Evolutionary conservation across 2,797 vertebrate species (phyloP).

Genomic region (Lemur catta): DNA sequence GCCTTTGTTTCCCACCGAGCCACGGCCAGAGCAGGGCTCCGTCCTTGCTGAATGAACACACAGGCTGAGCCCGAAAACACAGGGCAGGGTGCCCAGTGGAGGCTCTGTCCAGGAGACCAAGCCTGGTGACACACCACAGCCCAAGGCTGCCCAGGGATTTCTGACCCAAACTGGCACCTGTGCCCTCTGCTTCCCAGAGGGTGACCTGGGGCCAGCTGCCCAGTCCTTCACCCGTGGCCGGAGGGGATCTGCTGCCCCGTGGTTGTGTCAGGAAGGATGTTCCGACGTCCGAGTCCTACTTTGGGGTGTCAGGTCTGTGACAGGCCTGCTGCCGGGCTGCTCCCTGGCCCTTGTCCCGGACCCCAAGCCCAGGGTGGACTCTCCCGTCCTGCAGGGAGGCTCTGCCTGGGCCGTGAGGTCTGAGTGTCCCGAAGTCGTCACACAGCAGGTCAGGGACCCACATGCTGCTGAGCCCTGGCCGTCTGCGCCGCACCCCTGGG

Average conservation of each 20-base stretch:
- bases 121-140: neutral
- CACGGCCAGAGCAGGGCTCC: neutral
- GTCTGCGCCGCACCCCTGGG: rapidly evolving
- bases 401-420: neutral
- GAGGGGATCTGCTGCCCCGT: neutral
- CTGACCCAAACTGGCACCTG: neutral
- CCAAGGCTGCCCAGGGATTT: neutral
- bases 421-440: neutral
- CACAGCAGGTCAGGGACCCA: neutral
- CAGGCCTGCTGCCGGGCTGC: neutral
- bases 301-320: rapidly evolving
- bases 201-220: neutral
- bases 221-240: rapidly evolving
- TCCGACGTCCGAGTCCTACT: neutral
- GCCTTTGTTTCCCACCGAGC: neutral
- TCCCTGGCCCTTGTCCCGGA: rapidly evolving
- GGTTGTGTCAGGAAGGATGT: neutral
- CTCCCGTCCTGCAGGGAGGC: neutral
- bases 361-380: neutral
- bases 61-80: rapidly evolving
- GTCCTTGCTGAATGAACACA: rapidly evolving
- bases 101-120: neutral
- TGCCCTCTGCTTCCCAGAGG: neutral
- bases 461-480: neutral
- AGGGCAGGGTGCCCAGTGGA: neutral